These are phyloP conservation scores for Bursaphelenchus mucronatus DNA, from an alignment of 1,140 invertebrate species.

Conservation along the genomic window DNA sequence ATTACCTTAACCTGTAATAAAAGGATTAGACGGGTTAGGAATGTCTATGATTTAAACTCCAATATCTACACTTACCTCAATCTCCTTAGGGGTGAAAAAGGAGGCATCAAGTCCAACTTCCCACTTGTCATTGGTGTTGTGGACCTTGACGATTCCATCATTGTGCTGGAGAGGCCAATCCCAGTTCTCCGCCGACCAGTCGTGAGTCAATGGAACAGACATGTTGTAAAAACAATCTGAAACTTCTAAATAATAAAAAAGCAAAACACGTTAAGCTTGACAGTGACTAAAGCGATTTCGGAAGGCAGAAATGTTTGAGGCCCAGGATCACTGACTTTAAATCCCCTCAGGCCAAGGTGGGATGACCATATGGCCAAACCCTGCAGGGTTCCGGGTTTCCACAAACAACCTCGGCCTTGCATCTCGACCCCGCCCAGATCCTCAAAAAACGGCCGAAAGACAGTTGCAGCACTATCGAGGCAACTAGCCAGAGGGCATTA, in stretches of 20 bases:
- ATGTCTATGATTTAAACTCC: neutral
- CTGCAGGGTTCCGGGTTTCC: too few species aligned
- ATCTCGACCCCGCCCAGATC: too few species aligned
- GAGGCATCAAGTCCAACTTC: constrained; percentile 36
- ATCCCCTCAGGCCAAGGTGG: too few species aligned
- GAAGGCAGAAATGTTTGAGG: too few species aligned
- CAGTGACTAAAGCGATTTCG: neutral
- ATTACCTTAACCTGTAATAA: constrained; percentile 37
- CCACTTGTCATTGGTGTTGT: constrained; percentile 35
- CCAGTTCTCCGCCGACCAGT: constrained; percentile 25
- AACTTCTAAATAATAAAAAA: neutral
- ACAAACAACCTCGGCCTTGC: too few species aligned
- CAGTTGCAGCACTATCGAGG: too few species aligned
- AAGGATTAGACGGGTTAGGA: neutral
- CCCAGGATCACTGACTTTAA: too few species aligned
- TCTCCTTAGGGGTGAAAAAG: constrained; percentile 39
- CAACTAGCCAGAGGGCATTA: too few species aligned
- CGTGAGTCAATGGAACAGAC: constrained; percentile 17
- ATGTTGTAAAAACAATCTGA: constrained; percentile 8
- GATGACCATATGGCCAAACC: too few species aligned
- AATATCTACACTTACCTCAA: constrained; percentile 26
- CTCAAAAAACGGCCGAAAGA: too few species aligned
- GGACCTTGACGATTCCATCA: constrained; percentile 44
- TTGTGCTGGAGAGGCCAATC: constrained; percentile 50
- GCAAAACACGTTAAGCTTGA: neutral